These are phyloP conservation scores for Amphiprion ocellaris DNA, from an alignment of 2,113 vertebrate species.

Conservation along the genomic window DNA sequence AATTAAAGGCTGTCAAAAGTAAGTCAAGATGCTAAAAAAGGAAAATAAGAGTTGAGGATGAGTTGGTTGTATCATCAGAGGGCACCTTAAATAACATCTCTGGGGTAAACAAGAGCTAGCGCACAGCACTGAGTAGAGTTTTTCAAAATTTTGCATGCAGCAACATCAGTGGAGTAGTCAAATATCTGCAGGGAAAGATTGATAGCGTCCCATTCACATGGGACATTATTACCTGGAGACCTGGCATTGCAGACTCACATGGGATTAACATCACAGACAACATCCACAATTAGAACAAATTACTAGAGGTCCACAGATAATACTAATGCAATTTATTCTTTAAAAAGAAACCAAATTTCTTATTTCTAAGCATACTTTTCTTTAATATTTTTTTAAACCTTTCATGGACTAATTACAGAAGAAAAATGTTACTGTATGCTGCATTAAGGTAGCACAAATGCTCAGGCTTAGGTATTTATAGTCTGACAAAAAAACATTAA, in stretches of 20 bases:
- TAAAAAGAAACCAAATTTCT: too few relatives aligned
- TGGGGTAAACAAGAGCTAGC: background rate
- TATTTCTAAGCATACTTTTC: too few relatives aligned
- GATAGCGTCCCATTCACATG: too few relatives aligned
- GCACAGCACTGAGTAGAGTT: conserved; percentile 10
- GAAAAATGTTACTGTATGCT: background rate
- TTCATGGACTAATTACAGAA: too few relatives aligned
- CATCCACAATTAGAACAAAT: too few relatives aligned
- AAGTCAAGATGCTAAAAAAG: conserved; percentile 1
- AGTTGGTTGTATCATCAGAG: conserved; percentile 7
- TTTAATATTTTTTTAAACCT: too few relatives aligned
- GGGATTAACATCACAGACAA: too few relatives aligned
- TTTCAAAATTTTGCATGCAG: background rate
- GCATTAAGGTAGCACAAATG: background rate
- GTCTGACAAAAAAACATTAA: background rate
- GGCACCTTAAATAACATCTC: conserved; percentile 12
- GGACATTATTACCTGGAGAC: too few relatives aligned
- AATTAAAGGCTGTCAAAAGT: conserved; percentile 24
- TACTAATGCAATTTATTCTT: too few relatives aligned
- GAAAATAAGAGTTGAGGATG: background rate
- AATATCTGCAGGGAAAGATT: background rate
- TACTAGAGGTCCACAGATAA: too few relatives aligned
- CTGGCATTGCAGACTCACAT: too few relatives aligned
- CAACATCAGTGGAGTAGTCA: background rate
- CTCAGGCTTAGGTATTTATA: background rate